These are phyloP conservation scores for Zhuqinia jingwanae DNA, from an alignment of 2,888 invertebrate genomes.

Conservation along the genomic window DNA sequence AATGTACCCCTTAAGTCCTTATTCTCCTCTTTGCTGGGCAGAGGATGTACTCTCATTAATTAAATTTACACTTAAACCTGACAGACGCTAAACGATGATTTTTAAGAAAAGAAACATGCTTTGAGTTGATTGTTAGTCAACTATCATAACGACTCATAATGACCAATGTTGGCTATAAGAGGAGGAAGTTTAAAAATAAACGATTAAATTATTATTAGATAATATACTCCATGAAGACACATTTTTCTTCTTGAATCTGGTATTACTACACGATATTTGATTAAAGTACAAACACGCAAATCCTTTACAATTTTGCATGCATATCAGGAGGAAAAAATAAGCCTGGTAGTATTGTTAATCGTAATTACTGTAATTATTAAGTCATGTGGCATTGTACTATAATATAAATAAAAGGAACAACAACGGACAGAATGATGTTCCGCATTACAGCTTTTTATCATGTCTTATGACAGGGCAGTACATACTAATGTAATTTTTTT, in stretches of 20 bases:
- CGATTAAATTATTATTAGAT: slow-evolving; percentile 19
- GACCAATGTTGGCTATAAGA: neutral
- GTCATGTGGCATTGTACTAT: slow-evolving; percentile 14
- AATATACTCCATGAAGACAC: slow-evolving; percentile 29
- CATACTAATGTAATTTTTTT: slow-evolving; percentile 19
- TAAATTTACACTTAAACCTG: too few species aligned
- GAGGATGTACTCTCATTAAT: neutral
- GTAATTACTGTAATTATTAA: slow-evolving; percentile 37
- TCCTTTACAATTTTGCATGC: neutral
- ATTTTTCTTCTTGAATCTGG: neutral
- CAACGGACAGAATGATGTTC: neutral
- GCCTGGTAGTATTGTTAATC: too few species aligned
- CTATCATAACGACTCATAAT: too few species aligned
- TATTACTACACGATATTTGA: neutral
- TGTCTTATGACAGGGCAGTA: too few species aligned
- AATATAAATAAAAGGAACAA: slow-evolving; percentile 12
- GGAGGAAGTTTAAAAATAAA: slow-evolving; percentile 2
- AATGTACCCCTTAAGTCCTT: slow-evolving; percentile 15
- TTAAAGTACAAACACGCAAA: neutral
- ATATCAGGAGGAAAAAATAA: neutral
- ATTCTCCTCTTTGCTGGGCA: too few species aligned
- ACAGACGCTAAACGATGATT: too few species aligned
- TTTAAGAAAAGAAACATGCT: too few species aligned
- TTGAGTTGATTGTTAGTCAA: neutral
- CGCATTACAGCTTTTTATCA: slow-evolving; percentile 2